phyloP scores from a whole-genome alignment of 2,797 vertebrate species.

The Rhinichthys osculus region DNA sequence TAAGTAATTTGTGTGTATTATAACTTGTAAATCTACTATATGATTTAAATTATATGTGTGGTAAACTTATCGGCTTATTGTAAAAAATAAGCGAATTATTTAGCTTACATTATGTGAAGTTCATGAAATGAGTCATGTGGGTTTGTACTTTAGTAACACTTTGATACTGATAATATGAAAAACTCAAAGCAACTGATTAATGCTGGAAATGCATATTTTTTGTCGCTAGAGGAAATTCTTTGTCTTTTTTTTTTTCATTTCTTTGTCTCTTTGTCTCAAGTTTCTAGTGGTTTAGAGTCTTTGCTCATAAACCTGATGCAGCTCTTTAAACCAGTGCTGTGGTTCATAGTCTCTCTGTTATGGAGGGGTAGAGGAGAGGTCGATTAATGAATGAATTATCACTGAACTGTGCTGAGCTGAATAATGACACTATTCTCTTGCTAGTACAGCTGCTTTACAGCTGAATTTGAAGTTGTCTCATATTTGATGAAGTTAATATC shows the following conservation, averaged over 20 bases:
- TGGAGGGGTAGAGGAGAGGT: too few species aligned
- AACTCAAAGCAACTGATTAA: not conserved
- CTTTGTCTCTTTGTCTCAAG: not conserved
- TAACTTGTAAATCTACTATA: not conserved
- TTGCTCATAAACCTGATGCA: not conserved
- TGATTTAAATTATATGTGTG: not conserved
- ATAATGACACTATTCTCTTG: not conserved
- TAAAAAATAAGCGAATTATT: not conserved
- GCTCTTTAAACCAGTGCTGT: too few species aligned
- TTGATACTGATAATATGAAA: not conserved
- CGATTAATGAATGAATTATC: too few species aligned
- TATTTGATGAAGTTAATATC: not conserved
- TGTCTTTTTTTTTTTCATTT: not conserved
- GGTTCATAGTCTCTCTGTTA: too few species aligned
- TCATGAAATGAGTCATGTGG: not conserved
- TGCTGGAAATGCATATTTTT: not conserved
- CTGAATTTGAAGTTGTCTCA: not conserved
- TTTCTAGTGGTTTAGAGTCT: not conserved
- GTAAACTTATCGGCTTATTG: not conserved
- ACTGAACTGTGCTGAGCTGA: not conserved
- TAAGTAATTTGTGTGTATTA: slow-evolving; percentile 14
- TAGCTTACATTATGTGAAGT: not conserved
- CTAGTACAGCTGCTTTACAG: not conserved
- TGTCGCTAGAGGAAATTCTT: not conserved
- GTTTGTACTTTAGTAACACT: not conserved